A percentile compares a stretch with the other conserved stretches of the same genome.
Conservation (phyloP, 2,888 invertebrate species). For the Eutolmus rufibarbis region DNA sequence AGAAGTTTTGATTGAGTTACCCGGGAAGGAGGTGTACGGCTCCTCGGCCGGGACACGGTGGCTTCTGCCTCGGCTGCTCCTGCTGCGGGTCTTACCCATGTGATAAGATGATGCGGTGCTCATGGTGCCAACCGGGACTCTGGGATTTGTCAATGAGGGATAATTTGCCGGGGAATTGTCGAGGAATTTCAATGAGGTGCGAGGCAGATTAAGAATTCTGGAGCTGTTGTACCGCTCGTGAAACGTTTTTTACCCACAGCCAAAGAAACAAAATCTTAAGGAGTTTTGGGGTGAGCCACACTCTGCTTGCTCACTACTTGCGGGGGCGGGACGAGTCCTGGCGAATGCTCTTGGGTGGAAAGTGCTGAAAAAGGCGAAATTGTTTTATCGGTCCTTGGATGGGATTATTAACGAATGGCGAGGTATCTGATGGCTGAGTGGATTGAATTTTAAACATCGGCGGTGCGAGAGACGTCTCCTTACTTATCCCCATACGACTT, state of each 20-base stretch:
- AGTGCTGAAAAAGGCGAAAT: neutral
- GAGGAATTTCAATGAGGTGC: constrained; percentile 37
- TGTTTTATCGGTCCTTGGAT: neutral
- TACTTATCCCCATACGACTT: neutral
- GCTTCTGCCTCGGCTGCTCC: neutral
- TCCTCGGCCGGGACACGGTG: neutral
- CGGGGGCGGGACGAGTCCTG: neutral
- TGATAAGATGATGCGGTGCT: constrained; percentile 11
- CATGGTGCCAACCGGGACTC: neutral
- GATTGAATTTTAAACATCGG: neutral
- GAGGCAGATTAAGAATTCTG: constrained; percentile 28
- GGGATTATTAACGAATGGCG: neutral
- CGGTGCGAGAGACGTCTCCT: neutral
- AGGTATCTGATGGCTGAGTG: neutral
- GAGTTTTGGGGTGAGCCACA: neutral
- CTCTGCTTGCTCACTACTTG: neutral
- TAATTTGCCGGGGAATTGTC: constrained; percentile 35
- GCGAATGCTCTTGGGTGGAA: neutral
- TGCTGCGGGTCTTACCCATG: neutral
- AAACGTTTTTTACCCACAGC: neutral
- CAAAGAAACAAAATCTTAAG: neutral
- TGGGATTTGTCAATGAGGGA: constrained; percentile 41
- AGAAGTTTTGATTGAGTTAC: constrained; percentile 42
- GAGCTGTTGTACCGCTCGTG: constrained; percentile 19
- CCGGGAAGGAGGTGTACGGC: neutral